Evolutionary conservation across 2,888 invertebrate genomes (phyloP).

Genomic region (Brenthis daphne): DNA sequence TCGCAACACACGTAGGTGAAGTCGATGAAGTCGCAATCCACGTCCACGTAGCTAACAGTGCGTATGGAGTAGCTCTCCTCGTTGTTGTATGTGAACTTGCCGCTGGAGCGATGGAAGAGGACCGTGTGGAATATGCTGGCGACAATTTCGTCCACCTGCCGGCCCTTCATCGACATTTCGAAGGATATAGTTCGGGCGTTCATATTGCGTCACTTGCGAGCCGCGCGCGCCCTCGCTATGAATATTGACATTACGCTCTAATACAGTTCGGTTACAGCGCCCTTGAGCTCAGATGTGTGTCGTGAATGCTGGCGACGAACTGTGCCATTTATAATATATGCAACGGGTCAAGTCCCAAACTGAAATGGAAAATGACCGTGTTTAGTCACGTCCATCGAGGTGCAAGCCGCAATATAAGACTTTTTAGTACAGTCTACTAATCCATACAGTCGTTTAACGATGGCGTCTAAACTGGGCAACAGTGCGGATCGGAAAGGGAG

Average conservation of each 20-base stretch:
- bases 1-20: conserved; percentile 98
- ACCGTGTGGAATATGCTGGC: conserved; percentile 96
- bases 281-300: conserved; percentile 37
- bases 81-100: conserved; percentile 96
- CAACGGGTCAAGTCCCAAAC: conserved; percentile 69
- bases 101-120: conserved; percentile 93
- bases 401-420: background rate
- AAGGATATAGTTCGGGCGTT: conserved; percentile 91
- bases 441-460: too few species aligned
- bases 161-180: conserved; percentile 92
- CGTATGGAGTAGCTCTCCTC: conserved; percentile 98
- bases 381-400: conserved; percentile 50
- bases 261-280: conserved; percentile 49
- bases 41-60: conserved; percentile 96
- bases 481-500: too few species aligned
- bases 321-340: conserved; percentile 64
- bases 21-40: conserved; percentile 98
- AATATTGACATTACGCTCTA: conserved; percentile 61
- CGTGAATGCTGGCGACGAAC: conserved; percentile 46
- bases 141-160: conserved; percentile 95
- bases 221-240: conserved; percentile 46
- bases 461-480: too few species aligned
- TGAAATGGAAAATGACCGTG: conserved; percentile 73
- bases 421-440: background rate
- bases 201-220: conserved; percentile 82